phyloP scores from a whole-genome alignment of 2,113 vertebrate species.

The Chaenogobius annularis region DNA sequence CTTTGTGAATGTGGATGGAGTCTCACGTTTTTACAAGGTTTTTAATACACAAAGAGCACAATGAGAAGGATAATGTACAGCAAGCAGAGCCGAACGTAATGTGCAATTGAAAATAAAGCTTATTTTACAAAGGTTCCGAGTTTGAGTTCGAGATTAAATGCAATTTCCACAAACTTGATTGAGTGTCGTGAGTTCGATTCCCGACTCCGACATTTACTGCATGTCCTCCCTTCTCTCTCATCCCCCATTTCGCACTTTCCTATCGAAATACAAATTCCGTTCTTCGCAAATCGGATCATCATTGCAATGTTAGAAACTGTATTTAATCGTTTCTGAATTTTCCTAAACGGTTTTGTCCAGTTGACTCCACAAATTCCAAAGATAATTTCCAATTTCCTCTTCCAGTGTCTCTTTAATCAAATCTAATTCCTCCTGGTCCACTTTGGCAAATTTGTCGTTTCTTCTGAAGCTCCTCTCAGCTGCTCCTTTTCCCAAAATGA shows the following conservation, averaged over 20 bases:
- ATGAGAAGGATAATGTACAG: slow-evolving; percentile 35
- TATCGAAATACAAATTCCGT: too few relatives aligned
- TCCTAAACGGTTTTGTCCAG: neutral
- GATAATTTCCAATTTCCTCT: slow-evolving; percentile 48
- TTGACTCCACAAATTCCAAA: slow-evolving; percentile 27
- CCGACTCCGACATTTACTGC: too few relatives aligned
- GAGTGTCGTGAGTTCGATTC: too few relatives aligned
- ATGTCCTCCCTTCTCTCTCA: too few relatives aligned
- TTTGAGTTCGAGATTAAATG: too few relatives aligned
- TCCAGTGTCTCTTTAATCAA: slow-evolving; percentile 45
- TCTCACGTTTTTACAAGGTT: slow-evolving; percentile 57
- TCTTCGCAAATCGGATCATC: too few relatives aligned
- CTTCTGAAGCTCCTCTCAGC: slow-evolving; percentile 29
- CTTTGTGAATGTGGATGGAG: slow-evolving; percentile 46
- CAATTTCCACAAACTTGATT: too few relatives aligned
- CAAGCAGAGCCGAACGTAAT: neutral
- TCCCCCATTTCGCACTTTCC: too few relatives aligned
- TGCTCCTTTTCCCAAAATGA: slow-evolving; percentile 45
- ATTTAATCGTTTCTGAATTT: neutral
- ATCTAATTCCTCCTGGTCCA: slow-evolving; percentile 63
- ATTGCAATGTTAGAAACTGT: neutral
- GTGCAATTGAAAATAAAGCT: too few relatives aligned
- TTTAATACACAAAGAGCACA: slow-evolving; percentile 35
- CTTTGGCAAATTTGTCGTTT: slow-evolving; percentile 57
- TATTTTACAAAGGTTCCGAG: too few relatives aligned